A percentile compares a stretch with the other conserved stretches of the same genome.
Conservation (phyloP, 2,113 vertebrate species). For the Chloropsis hardwickii region DNA sequence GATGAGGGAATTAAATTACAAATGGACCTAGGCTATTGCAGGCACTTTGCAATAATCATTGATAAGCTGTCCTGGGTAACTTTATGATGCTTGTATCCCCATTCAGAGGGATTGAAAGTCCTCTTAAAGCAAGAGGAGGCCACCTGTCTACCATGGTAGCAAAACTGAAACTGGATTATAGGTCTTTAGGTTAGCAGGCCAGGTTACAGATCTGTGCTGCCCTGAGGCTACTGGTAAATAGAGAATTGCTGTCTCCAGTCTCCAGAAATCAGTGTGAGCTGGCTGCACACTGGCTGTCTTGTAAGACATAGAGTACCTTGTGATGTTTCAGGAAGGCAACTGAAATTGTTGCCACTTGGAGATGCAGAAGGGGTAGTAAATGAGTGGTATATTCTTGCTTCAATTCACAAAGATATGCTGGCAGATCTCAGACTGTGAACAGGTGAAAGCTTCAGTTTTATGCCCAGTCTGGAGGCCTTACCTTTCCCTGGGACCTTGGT, state of each 20-base stretch:
- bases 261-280: neutral
- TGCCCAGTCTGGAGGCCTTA: neutral
- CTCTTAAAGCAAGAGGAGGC: neutral
- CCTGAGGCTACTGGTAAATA: neutral
- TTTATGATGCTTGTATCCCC: too few relatives aligned
- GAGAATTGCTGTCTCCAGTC: neutral
- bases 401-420: neutral
- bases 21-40: neutral
- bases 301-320: neutral
- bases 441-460: neutral
- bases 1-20: neutral
- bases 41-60: neutral
- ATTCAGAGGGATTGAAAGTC: neutral
- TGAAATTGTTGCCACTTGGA: neutral
- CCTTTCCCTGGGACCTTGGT: neutral
- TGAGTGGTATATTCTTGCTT: neutral
- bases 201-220: neutral
- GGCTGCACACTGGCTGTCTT: fast-evolving
- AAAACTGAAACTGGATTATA: neutral
- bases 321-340: fast-evolving
- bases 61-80: neutral
- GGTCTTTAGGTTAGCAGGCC: neutral
- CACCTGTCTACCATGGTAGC: neutral
- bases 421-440: neutral
- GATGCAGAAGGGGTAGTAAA: neutral